Conservation (phyloP, 2,113 vertebrate genomes). For the Tragulus kanchil region DNA sequence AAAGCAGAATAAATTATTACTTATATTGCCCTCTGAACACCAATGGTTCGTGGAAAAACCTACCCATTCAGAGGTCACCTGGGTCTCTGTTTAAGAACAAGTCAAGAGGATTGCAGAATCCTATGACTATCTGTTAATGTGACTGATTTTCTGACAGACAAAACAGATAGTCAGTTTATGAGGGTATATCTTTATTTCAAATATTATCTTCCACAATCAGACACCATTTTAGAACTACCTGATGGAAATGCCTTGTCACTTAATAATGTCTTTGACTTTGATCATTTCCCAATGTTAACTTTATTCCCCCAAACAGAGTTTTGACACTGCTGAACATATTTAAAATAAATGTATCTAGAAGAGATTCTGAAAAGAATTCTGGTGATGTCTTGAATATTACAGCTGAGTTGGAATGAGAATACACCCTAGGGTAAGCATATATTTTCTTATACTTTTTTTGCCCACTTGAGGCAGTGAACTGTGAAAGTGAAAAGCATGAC, state of each 20-base stretch:
- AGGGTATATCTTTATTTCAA: background rate
- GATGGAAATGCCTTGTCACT: background rate
- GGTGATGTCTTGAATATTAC: background rate
- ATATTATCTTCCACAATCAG: background rate
- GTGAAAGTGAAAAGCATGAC: background rate
- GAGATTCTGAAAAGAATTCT: constrained; percentile 16
- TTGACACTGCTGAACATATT: background rate
- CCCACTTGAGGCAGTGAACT: background rate
- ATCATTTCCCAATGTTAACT: background rate
- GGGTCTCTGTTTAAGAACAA: background rate
- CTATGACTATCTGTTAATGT: background rate
- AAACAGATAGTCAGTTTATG: background rate
- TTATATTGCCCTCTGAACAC: background rate
- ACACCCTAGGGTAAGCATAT: background rate
- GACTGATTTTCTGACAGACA: constrained; percentile 20
- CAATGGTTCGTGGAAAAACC: background rate
- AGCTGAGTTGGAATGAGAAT: background rate
- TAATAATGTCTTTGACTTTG: background rate
- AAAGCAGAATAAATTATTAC: constrained; percentile 81
- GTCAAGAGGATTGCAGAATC: background rate
- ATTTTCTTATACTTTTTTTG: background rate
- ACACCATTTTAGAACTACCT: background rate
- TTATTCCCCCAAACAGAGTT: background rate
- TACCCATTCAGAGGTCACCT: background rate
- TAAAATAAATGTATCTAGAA: background rate